Percentiles rank a stretch among this genome's conserved stretches.
phyloP scores from a whole-genome alignment of 2,113 vertebrate genomes.

The Scalopus aquaticus region DNA sequence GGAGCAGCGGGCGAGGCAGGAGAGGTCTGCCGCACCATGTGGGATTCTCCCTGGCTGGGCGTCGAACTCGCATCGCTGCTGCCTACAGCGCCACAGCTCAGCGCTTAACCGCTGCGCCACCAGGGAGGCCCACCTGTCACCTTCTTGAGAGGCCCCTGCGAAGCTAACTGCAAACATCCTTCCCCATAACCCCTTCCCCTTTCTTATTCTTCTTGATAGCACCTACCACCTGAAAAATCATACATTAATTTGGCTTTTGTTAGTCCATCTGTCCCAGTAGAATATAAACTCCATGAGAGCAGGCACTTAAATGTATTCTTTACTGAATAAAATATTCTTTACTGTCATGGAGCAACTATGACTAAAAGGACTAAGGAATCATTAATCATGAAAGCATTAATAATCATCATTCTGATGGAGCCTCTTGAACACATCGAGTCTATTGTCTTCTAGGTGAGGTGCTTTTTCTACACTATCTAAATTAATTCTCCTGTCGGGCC shows the following conservation, averaged over 20 bases:
- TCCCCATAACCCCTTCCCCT: too few species aligned
- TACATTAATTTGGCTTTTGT: background rate
- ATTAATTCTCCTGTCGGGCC: background rate
- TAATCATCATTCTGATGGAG: too few species aligned
- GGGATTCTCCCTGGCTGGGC: too few species aligned
- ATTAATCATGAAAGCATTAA: background rate
- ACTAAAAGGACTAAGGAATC: background rate
- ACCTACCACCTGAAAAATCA: background rate
- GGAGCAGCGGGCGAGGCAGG: too few species aligned
- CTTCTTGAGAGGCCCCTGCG: background rate
- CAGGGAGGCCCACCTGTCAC: too few species aligned
- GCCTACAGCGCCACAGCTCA: too few species aligned
- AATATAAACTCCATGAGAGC: background rate
- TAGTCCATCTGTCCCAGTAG: background rate
- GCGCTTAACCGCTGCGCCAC: too few species aligned
- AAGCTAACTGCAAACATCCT: background rate
- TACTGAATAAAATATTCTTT: background rate
- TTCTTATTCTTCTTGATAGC: background rate
- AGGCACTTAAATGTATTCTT: background rate
- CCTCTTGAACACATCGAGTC: background rate
- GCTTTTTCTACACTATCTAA: background rate
- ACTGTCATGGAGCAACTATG: accelerated
- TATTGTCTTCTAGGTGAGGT: accelerated
- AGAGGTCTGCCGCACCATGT: too few species aligned
- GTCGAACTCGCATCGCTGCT: too few species aligned